Evolutionary conservation across 2,797 vertebrate species (phyloP).

Genomic region (Cyclura pinguis): DNA sequence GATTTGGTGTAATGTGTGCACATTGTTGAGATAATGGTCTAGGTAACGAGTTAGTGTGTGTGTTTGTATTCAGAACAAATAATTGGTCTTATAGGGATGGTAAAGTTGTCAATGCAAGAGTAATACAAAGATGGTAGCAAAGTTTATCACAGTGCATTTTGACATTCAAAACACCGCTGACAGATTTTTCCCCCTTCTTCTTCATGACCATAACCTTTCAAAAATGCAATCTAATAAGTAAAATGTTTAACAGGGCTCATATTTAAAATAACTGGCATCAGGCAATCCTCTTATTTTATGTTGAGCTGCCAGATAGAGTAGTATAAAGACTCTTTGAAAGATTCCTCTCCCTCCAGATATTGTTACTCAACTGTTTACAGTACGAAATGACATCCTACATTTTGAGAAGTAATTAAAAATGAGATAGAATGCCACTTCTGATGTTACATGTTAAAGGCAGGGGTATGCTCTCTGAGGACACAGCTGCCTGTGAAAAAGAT

Average conservation of each 20-base stretch:
- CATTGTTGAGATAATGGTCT: background rate
- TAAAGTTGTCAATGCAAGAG: slow-evolving; percentile 37
- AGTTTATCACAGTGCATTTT: slow-evolving; percentile 59
- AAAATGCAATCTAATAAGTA: slow-evolving; percentile 57
- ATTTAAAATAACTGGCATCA: slow-evolving; percentile 73
- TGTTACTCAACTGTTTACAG: background rate
- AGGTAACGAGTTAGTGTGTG: background rate
- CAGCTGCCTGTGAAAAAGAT: background rate
- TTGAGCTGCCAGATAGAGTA: slow-evolving; percentile 53
- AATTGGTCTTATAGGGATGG: slow-evolving; percentile 12
- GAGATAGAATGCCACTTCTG: slow-evolving; percentile 8
- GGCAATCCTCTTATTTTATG: slow-evolving; percentile 62
- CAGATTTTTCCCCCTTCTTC: background rate
- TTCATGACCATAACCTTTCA: slow-evolving; percentile 60
- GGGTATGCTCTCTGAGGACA: background rate
- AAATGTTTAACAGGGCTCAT: slow-evolving; percentile 56
- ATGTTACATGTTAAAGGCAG: slow-evolving; percentile 10
- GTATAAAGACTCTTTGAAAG: slow-evolving; percentile 42
- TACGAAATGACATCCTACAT: background rate
- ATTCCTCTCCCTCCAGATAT: slow-evolving; percentile 12
- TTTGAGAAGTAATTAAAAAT: slow-evolving; percentile 25
- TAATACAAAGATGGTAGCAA: slow-evolving; percentile 50
- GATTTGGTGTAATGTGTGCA: slow-evolving; percentile 30
- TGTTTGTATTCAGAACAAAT: background rate
- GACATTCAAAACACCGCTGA: slow-evolving; percentile 43